phyloP scores from a whole-genome alignment of 2,888 invertebrate species.

The Calameuta pallipes region DNA sequence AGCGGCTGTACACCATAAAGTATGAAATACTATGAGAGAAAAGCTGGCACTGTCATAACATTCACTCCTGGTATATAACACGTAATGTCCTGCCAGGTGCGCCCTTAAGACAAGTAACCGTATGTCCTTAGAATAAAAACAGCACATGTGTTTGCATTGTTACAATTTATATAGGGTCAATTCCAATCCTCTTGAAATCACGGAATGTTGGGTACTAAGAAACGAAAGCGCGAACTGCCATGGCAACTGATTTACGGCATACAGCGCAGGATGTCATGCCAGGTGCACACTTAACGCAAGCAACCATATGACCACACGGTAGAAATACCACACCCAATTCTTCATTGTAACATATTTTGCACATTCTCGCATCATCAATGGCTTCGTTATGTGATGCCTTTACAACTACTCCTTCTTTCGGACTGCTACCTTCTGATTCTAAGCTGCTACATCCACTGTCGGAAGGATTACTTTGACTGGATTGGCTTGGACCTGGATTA shows the following conservation, averaged over 20 bases:
- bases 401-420: conserved; percentile 19
- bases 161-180: background rate
- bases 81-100: background rate
- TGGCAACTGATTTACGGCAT: conserved; percentile 81
- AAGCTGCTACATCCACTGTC: background rate
- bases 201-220: conserved; percentile 53
- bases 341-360: conserved; percentile 92
- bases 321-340: conserved; percentile 92
- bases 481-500: background rate
- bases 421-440: conserved; percentile 6
- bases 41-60: background rate
- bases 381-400: conserved; percentile 41
- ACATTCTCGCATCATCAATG: conserved; percentile 72
- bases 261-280: conserved; percentile 88
- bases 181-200: background rate
- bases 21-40: conserved; percentile 50
- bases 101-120: background rate
- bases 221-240: conserved; percentile 75
- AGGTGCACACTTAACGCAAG: conserved; percentile 91
- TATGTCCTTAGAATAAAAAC: background rate
- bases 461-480: background rate
- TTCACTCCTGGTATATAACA: background rate
- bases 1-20: conserved; percentile 24
- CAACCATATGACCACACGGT: conserved; percentile 94
- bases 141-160: background rate